A percentile compares a stretch with the other conserved stretches of the same genome.
These are phyloP conservation scores for Caenorhabditis macrosperma DNA, from an alignment of 2,888 invertebrate species.

Conservation along the genomic window DNA sequence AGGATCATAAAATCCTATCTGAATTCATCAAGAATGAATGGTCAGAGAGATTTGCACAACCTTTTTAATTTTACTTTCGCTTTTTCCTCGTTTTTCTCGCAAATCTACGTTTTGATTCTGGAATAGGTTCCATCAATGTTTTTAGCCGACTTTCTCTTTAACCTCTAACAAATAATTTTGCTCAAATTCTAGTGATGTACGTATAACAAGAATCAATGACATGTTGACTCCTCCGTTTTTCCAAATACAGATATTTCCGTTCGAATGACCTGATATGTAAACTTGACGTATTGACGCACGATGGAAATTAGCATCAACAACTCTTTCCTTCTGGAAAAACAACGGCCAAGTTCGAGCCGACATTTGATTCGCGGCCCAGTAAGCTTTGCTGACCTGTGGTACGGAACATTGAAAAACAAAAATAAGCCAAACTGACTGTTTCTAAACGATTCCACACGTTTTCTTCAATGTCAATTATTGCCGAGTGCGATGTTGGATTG, in stretches of 20 bases:
- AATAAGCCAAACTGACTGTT: slow-evolving; percentile 1
- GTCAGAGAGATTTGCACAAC: not conserved
- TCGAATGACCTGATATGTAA: slow-evolving; percentile 47
- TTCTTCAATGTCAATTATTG: slow-evolving; percentile 37
- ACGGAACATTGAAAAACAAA: not conserved
- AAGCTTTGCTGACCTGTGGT: slow-evolving; percentile 19
- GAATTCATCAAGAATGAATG: not conserved
- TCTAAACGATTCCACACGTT: slow-evolving; percentile 30
- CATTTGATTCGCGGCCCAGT: slow-evolving; percentile 23
- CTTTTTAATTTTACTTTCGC: not conserved
- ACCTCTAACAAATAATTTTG: no score
- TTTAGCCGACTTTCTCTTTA: no score
- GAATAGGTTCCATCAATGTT: not conserved
- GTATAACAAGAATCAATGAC: slow-evolving; percentile 16
- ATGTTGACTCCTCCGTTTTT: slow-evolving; percentile 36
- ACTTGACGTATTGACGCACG: slow-evolving; percentile 39
- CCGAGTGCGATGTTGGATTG: slow-evolving; percentile 32
- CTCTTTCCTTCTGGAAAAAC: slow-evolving; percentile 11
- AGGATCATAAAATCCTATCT: slow-evolving; percentile 43
- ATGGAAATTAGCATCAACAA: slow-evolving; percentile 10
- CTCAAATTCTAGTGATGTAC: slow-evolving; percentile 35
- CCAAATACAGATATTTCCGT: slow-evolving; percentile 50
- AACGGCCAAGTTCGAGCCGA: slow-evolving; percentile 42
- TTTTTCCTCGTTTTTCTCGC: not conserved
- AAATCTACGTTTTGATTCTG: not conserved